Evolutionary conservation across 2,888 invertebrate species (phyloP), one percentile per base, ranked within the genome.

Genomic region (Eupeodes luniger): DNA sequence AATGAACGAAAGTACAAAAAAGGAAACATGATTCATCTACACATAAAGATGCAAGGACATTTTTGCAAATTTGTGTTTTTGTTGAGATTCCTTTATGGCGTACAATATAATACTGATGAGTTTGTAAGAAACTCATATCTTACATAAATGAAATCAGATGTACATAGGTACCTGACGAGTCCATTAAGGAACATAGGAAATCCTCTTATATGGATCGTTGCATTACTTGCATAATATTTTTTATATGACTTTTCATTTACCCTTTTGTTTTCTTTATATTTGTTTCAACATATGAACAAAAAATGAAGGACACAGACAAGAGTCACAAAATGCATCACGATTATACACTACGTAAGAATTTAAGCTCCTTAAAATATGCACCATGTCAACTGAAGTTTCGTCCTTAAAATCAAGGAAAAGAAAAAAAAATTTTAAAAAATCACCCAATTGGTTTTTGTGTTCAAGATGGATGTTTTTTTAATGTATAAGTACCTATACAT

Each of bases 401-500:
- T 66, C 53, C 67, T 64, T 12, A 16, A 70, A 40, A 14, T 19
- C 10, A 16, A 1, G 36, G 4, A 7, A 44, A 1, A 70, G 3
- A 44, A 19, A 19, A 27, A 55, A 53, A 55, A 40, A 40, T 9
- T 0, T 40, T 40, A 40, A 36, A 70, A 70, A 70, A 27, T 27
- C 5, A 44, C 44, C 55, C 57, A 69, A 76, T 62, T 69, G 40
- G 67, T 36, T 77, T 77, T 40, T 70, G 51, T 67, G 81, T 19
- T 66, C 40, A 78, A 75, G 74, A 75, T 49, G 74, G 80, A 81
- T 81, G 69, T 79, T 62, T 82, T 61, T 74, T 81, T 67, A 75
- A 75, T 82, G 78, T 5, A 27, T 16, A 59, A 4, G 34, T 57
- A 19, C 75, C 40, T 40, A 40, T 9, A 9, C 6, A 9, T 40